phyloP scores from a whole-genome alignment of 2,888 invertebrate genomes.

The Eupithecia inturbata region DNA sequence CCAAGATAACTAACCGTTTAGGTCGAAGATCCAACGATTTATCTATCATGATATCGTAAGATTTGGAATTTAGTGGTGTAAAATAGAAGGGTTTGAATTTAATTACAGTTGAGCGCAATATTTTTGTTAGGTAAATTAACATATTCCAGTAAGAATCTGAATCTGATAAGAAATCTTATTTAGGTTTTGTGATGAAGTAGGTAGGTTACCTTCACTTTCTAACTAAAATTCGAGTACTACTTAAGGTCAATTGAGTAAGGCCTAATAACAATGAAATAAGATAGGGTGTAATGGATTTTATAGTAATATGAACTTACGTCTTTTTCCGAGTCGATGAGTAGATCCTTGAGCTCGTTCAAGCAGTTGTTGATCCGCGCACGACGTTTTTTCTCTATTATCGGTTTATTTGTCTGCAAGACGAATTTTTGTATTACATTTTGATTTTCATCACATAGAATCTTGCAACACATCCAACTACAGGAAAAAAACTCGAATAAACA shows the following conservation, averaged over 20 bases:
- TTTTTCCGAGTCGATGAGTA: slow-evolving; percentile 94
- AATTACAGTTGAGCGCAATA: neutral
- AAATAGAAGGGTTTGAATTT: neutral
- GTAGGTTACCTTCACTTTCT: too few species aligned
- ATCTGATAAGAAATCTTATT: slow-evolving; percentile 32
- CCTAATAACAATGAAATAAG: neutral
- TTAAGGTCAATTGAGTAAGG: neutral
- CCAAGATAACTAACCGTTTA: neutral
- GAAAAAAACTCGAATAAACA: neutral
- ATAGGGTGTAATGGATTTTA: neutral
- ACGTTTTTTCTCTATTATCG: slow-evolving; percentile 96
- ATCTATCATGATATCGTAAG: neutral
- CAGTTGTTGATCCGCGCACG: slow-evolving; percentile 95
- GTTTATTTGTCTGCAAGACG: slow-evolving; percentile 91
- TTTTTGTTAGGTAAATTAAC: neutral
- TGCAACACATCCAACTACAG: neutral
- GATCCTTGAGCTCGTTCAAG: slow-evolving; percentile 92
- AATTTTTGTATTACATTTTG: neutral
- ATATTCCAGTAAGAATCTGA: slow-evolving; percentile 36
- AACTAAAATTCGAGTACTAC: too few species aligned
- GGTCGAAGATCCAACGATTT: neutral
- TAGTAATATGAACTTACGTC: slow-evolving; percentile 87
- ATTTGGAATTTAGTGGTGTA: neutral
- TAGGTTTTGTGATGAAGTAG: neutral
- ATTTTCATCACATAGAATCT: neutral